These are phyloP conservation scores for Ganaspis sp. DNA, from an alignment of 1,140 invertebrate genomes.

Conservation along the genomic window DNA sequence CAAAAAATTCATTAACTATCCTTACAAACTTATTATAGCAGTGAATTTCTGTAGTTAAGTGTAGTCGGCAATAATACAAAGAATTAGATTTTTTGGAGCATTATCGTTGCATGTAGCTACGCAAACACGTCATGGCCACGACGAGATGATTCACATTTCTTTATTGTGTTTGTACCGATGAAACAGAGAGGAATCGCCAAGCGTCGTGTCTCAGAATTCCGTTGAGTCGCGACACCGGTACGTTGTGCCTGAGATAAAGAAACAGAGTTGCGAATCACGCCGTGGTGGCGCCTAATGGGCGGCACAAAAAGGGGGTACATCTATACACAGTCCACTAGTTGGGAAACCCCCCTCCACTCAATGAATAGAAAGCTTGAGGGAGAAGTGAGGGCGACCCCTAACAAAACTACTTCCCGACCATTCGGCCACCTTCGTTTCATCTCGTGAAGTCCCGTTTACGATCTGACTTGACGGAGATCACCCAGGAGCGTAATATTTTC, in stretches of 20 bases:
- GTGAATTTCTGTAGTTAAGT: too few relatives aligned
- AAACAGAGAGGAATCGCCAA: constrained; percentile 38
- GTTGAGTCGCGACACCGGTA: constrained; percentile 51
- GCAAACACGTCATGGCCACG: constrained; percentile 54
- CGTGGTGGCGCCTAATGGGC: constrained; percentile 75
- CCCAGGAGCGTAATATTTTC: constrained; percentile 50
- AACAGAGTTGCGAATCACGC: constrained; percentile 75
- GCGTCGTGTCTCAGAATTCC: constrained; percentile 45
- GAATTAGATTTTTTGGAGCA: constrained; percentile 3
- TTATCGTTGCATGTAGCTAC: constrained; percentile 41
- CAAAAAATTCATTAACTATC: too few relatives aligned
- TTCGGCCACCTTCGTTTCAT: constrained; percentile 66
- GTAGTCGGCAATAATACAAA: neutral
- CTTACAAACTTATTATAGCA: too few relatives aligned
- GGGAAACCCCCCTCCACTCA: constrained; percentile 50
- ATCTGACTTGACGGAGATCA: constrained; percentile 59
- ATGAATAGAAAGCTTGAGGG: constrained; percentile 36
- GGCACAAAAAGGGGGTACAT: constrained; percentile 68
- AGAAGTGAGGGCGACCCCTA: constrained; percentile 44
- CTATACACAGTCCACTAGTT: constrained; percentile 45
- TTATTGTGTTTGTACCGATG: constrained; percentile 52
- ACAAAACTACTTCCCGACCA: neutral
- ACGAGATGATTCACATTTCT: constrained; percentile 59
- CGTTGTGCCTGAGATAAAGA: constrained; percentile 68
- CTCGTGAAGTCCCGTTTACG: constrained; percentile 50